Base-by-base conservation (phyloP, 2,797 vertebrate genomes). In the Enteromius unitaeniatus region DNA sequence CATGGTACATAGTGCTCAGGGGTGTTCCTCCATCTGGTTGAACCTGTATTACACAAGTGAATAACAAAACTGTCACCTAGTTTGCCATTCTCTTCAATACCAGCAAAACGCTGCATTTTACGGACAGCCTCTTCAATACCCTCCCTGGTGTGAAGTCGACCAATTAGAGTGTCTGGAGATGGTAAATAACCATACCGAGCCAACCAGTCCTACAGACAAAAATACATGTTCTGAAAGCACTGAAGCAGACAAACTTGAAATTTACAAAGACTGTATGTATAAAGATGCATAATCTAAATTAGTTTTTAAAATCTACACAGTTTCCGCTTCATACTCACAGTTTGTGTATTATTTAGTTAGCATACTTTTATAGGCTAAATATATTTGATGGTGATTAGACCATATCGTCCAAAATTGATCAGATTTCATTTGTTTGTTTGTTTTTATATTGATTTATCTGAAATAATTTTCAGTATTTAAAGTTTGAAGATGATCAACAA, bases 131-230 rank as follows among this genome's bases (percentile, higher is more conserved):
- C 89, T 58, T 91, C 89, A 0, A 97, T 91, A 26, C 93, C 95
- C 1, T 90, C 93, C 51, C 86, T 93, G 28, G 93, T 96, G 90
- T 96, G 96, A 74, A 97, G 93, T 81, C 89, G 93, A 11, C 95
- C 94, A 0, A 94, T 94, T 28, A 91, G 90, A 0, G 95, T 95
- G 83, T 97, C 92, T 0, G 96, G 92, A 0, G 92, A 94, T 2
- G 95, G 93, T 37, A 97, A 93, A 91, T 97, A 97, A 23, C 97
- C 96, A 42, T 96, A 97, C 17, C 96, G 94, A 68, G 93, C 95
- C 84, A 97, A 87, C 96, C 96, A 97, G 83, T 97, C 96, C 97
- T 97, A 84, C 5, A 58, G 21, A 51, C 10, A 68, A 17, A 6
- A 65, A 28, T 10, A 6, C 21, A 42, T 28, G 13, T 10, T 23